Conservation (phyloP, 2,113 vertebrate genomes). For the Rhinoderma darwinii region DNA sequence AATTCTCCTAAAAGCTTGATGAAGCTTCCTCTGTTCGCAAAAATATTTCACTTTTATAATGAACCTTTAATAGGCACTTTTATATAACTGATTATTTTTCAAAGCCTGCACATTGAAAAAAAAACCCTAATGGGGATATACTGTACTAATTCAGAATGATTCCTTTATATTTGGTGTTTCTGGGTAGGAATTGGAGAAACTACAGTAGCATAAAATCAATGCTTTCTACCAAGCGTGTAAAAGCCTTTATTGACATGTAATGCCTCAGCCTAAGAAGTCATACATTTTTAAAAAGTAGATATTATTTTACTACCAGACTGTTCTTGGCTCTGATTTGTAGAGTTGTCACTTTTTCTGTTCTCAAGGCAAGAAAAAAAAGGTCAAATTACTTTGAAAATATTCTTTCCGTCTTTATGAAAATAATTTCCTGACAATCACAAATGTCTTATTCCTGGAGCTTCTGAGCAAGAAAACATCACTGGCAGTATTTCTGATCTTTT, state of each 20-base stretch:
- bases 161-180: neutral
- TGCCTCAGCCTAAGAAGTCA: neutral
- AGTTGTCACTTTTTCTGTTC: neutral
- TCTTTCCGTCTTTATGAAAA: neutral
- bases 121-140: neutral
- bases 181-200: neutral
- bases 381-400: neutral
- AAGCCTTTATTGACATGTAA: slow-evolving; percentile 15
- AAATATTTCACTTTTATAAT: no score
- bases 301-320: neutral
- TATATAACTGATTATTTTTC: neutral
- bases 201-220: neutral
- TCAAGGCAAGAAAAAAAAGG: neutral
- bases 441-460: neutral
- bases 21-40: no score
- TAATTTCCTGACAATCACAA: slow-evolving; percentile 8
- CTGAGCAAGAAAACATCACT: neutral
- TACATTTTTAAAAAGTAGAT: slow-evolving; percentile 3
- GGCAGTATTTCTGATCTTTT: neutral
- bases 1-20: no score
- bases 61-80: neutral
- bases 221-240: slow-evolving; percentile 27
- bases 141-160: neutral
- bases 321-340: neutral
- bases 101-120: neutral